Conservation (phyloP, 2,797 vertebrate genomes). For the Thalassophryne amazonica region DNA sequence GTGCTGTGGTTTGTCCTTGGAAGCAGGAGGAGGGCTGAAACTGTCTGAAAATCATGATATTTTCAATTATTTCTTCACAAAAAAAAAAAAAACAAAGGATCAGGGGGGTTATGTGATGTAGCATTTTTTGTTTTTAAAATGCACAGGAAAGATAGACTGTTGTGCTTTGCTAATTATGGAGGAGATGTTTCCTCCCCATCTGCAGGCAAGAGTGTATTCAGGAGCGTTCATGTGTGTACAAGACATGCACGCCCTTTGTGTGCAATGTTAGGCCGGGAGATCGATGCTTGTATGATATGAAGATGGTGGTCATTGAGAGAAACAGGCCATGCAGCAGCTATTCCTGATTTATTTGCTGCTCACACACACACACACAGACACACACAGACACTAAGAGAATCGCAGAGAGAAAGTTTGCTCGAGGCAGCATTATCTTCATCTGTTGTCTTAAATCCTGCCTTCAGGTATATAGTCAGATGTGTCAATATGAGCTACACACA, state of each 20-base stretch:
- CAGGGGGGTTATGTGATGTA: constrained; percentile 25
- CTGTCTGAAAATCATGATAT: constrained; percentile 7
- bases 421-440: constrained; percentile 37
- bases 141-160: constrained; percentile 28
- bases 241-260: constrained; percentile 45
- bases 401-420: constrained; percentile 39
- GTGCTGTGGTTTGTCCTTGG: constrained; percentile 50
- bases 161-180: constrained; percentile 52
- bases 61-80: constrained; percentile 21
- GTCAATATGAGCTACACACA: constrained; percentile 35
- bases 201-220: constrained; percentile 12
- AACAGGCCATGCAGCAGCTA: constrained; percentile 40
- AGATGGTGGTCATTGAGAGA: constrained; percentile 38
- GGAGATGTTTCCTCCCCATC: constrained; percentile 26
- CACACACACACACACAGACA: constrained; percentile 6
- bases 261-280: too few species aligned
- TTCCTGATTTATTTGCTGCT: constrained; percentile 61
- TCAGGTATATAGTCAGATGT: constrained; percentile 28
- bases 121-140: constrained; percentile 15
- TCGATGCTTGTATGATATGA: constrained; percentile 62
- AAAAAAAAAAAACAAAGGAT: too few species aligned
- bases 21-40: constrained; percentile 35
- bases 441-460: constrained; percentile 48
- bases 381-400: constrained; percentile 2
- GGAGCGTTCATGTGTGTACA: neutral